These are phyloP conservation scores for Rosalia funebris DNA, from an alignment of 2,888 invertebrate genomes.

Conservation along the genomic window DNA sequence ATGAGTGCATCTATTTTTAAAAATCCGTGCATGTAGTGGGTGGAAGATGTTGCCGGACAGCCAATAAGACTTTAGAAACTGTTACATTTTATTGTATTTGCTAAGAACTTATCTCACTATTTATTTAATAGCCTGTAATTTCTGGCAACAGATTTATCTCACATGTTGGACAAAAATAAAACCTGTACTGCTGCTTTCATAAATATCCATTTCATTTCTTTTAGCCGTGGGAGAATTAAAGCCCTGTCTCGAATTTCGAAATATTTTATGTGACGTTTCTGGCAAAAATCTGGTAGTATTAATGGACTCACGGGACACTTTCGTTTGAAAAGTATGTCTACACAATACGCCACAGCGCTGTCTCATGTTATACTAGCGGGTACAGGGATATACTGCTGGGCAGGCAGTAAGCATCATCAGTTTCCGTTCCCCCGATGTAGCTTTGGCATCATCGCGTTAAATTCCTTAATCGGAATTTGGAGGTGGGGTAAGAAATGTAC, in stretches of 20 bases:
- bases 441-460: constrained; percentile 53
- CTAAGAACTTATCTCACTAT: background rate
- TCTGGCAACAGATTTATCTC: background rate
- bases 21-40: background rate
- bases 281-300: constrained; percentile 7
- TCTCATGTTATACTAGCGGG: constrained; percentile 55
- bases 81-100: background rate
- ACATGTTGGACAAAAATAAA: background rate
- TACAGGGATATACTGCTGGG: constrained; percentile 52
- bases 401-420: constrained; percentile 23
- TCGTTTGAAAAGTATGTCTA: constrained; percentile 23
- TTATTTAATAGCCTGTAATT: background rate
- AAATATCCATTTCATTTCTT: background rate
- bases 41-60: background rate
- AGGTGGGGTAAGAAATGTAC: constrained; percentile 52
- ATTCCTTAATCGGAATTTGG: constrained; percentile 58
- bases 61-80: background rate
- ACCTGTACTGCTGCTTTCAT: background rate
- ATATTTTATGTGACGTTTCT: constrained; percentile 13
- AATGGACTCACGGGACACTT: constrained; percentile 5
- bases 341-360: constrained; percentile 53
- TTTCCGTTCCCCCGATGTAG: constrained; percentile 46
- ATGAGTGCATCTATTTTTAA: constrained; percentile 17
- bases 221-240: constrained; percentile 5
- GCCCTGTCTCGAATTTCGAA: constrained; percentile 9